These are phyloP conservation scores for Crotophaga sulcirostris DNA, from an alignment of 2,113 vertebrate genomes.

Conservation along the genomic window DNA sequence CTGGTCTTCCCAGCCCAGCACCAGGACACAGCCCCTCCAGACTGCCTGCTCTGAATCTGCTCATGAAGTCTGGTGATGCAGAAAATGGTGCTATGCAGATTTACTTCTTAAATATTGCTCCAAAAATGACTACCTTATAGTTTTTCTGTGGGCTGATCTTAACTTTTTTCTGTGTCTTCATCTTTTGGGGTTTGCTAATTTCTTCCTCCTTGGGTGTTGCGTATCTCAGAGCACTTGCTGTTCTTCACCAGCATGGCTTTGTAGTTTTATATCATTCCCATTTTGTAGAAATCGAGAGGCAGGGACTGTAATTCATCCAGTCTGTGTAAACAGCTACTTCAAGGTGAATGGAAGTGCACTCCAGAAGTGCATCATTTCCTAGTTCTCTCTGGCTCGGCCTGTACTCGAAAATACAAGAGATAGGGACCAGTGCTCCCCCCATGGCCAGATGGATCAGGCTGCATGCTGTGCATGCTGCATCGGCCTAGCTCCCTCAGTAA, in stretches of 20 bases:
- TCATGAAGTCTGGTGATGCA: background rate
- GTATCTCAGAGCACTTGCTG: background rate
- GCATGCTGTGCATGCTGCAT: background rate
- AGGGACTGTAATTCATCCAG: background rate
- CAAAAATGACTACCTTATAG: background rate
- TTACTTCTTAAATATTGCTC: background rate
- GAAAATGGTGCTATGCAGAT: background rate
- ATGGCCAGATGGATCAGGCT: background rate
- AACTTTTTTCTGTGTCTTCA: background rate
- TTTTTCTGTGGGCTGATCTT: background rate
- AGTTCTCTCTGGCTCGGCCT: background rate
- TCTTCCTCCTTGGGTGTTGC: background rate
- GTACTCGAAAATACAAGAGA: background rate
- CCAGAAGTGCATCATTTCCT: background rate
- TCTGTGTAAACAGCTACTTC: background rate
- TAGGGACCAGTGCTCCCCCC: background rate
- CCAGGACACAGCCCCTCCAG: background rate
- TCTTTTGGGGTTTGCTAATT: background rate
- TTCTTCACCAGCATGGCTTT: fast-evolving
- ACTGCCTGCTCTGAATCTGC: background rate
- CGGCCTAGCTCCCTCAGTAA: background rate
- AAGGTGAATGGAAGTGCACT: background rate
- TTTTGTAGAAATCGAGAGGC: background rate
- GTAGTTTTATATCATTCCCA: background rate
- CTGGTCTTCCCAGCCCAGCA: background rate